These are phyloP conservation scores for Cynaeus angustus DNA, from an alignment of 2,888 invertebrate genomes.

Conservation along the genomic window DNA sequence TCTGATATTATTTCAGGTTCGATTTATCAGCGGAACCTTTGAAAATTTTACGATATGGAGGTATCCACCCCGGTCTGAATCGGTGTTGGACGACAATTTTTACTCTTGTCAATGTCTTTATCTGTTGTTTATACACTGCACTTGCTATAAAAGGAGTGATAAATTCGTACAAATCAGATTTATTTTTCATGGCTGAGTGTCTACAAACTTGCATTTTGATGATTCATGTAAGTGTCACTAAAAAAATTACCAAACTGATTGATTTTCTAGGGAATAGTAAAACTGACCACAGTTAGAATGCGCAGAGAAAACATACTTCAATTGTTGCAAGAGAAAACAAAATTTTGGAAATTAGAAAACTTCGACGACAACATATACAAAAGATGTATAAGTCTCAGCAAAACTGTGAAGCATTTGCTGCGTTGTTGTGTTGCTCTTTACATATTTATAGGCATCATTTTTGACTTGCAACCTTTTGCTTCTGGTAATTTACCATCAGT, in stretches of 20 bases:
- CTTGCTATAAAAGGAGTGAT: conserved; percentile 14
- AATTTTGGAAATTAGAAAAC: conserved; percentile 10
- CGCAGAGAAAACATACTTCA: neutral
- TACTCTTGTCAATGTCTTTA: neutral
- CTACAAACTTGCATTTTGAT: conserved; percentile 22
- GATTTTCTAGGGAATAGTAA: neutral
- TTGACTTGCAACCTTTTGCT: conserved; percentile 21
- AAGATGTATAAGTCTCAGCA: neutral
- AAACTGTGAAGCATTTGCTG: neutral
- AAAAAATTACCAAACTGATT: neutral
- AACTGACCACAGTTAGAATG: neutral
- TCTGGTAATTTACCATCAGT: conserved; percentile 2
- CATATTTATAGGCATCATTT: neutral
- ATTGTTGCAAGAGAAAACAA: neutral
- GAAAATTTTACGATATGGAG: neutral
- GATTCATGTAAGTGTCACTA: neutral
- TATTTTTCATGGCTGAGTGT: conserved; percentile 16
- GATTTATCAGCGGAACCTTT: neutral
- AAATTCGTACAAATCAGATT: conserved; percentile 6
- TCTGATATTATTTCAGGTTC: neutral
- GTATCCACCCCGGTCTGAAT: neutral
- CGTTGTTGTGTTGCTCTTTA: neutral
- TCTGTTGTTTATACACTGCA: neutral
- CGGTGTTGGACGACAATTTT: neutral
- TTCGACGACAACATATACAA: neutral